Evolutionary conservation across 2,113 vertebrate genomes (phyloP).

Genomic region (Vicugna pacos): DNA sequence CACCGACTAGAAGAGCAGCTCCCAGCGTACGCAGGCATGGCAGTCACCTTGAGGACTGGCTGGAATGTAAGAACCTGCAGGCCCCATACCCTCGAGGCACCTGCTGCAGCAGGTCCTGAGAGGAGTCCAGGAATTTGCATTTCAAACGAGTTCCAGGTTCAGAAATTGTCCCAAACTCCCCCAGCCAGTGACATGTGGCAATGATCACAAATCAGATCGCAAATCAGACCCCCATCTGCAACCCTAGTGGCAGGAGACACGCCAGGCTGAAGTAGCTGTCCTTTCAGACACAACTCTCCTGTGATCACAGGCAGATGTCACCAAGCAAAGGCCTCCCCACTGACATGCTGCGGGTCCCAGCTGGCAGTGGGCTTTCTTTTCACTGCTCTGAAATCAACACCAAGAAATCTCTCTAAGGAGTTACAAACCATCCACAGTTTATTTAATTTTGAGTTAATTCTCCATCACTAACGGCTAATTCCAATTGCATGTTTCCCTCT

Average conservation of each 20-base stretch:
- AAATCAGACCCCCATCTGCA: not conserved
- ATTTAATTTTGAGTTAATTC: constrained; percentile 63
- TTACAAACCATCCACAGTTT: not conserved
- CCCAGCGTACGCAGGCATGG: not conserved
- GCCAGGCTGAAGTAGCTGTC: fast-evolving
- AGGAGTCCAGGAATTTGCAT: not conserved
- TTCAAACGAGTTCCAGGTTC: not conserved
- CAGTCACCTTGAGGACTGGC: not conserved
- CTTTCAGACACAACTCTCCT: not conserved
- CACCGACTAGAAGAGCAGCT: not conserved
- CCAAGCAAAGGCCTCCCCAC: fast-evolving
- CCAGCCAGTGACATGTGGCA: not conserved
- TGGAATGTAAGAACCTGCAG: not conserved
- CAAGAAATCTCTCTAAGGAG: not conserved
- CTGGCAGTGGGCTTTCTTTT: not conserved
- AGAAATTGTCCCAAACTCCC: not conserved
- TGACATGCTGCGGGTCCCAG: not conserved
- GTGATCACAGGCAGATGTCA: not conserved
- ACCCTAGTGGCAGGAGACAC: fast-evolving
- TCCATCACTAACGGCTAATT: constrained; percentile 59
- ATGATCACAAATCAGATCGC: not conserved
- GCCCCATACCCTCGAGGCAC: not conserved
- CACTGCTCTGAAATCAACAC: not conserved
- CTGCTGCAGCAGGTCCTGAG: not conserved
- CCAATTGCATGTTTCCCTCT: constrained; percentile 62